phyloP scores from a whole-genome alignment of 2,888 invertebrate genomes.

The Ceriagrion tenellum region DNA sequence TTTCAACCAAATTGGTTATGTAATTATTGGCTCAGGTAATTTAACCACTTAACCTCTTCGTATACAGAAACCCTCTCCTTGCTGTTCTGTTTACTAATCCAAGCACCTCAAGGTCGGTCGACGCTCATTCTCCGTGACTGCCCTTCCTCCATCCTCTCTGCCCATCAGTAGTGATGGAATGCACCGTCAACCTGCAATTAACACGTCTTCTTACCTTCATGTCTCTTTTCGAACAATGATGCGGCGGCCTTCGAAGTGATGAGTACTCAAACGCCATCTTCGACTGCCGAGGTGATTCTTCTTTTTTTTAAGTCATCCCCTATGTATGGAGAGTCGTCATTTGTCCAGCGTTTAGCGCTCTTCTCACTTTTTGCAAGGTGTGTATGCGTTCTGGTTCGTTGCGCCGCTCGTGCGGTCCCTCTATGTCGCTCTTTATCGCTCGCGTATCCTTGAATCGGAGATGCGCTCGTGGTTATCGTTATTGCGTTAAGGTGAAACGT shows the following conservation, averaged over 20 bases:
- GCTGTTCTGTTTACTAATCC: not conserved
- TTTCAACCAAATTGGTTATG: not conserved
- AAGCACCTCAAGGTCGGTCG: not conserved
- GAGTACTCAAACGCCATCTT: constrained; percentile 31
- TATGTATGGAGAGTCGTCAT: not conserved
- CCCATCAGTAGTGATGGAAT: not conserved
- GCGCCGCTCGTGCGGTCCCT: not conserved
- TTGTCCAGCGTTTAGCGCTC: constrained; percentile 56
- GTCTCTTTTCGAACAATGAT: constrained; percentile 32
- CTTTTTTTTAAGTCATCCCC: not conserved
- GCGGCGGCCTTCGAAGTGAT: constrained; percentile 22
- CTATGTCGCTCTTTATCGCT: constrained; percentile 25
- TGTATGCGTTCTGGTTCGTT: constrained; percentile 28
- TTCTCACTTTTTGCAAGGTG: not conserved
- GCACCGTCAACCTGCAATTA: constrained; percentile 58
- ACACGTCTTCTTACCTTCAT: constrained; percentile 40
- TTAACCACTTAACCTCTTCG: not conserved
- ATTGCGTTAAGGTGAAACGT: not conserved
- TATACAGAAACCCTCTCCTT: not conserved
- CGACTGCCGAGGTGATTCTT: not conserved
- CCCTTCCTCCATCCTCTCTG: not conserved
- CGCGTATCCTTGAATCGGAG: constrained; percentile 10
- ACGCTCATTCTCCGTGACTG: not conserved
- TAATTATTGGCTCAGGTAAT: not conserved
- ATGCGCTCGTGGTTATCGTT: not conserved